Base-by-base conservation (phyloP, 30 jellyfish, hydroid and myxozoan species). In the Mastigias papua region DNA sequence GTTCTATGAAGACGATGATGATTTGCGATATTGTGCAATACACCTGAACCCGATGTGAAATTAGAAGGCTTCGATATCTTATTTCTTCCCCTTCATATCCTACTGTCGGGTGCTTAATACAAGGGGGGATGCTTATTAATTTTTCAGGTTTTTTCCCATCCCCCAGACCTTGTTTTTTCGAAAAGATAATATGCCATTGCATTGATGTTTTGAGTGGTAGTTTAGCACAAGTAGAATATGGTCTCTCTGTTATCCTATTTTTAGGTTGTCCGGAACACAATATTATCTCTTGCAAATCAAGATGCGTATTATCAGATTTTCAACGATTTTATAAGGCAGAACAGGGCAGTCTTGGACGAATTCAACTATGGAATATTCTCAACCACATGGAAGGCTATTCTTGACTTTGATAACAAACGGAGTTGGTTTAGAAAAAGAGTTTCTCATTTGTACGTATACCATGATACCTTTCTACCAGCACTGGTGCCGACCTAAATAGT, bases 291-390 rank as follows among this genome's bases (percentile, higher is more conserved):
- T 27, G 90, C 98, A 19, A 89, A 93, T 54, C 91, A 79, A 51
- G 98, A 93, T 75, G 86, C 97, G 1, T 93, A 93, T 69, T 93
- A 87, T 77, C 90, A 92, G 48, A 77, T 93, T 20, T 93, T 93
- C 86, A 93, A 93, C 89, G 98, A 93, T 37, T 93, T 93, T 74
- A 87, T 93, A 69, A 84, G 93, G 33, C 35, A 73, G 23, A 81
- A 93, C 69, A 88, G 83, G 20, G 48, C 60, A 10, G 74, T 93
- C 6, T 66, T 93, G 28, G 98, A 93, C 28, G 95, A 73, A 75
- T 87, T 79, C 86, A 82, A 93, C 51, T 65, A 46, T 64, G 95
- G 95, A 10, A 28, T 93, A 68, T 93, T 93, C 78, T 61, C 80
- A 21, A 87, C 54, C 34, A 81, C 92, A 17, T 93, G 98, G 98